These are phyloP conservation scores for Polypterus senegalus DNA, from an alignment of 2,113 vertebrate species.

Conservation along the genomic window DNA sequence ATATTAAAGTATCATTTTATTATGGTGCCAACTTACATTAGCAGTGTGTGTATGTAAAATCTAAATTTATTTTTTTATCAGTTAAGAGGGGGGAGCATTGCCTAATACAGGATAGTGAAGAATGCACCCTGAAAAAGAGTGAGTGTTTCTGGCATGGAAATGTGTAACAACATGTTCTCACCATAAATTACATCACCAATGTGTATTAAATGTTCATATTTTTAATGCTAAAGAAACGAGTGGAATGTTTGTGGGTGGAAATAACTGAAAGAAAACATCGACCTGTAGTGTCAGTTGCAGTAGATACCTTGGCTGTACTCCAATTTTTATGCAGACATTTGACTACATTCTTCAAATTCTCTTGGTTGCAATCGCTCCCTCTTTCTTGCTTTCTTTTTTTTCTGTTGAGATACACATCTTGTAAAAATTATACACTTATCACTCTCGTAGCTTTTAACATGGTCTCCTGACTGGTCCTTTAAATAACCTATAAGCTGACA, in stretches of 20 bases:
- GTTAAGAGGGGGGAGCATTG: too few species aligned
- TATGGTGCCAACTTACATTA: too few species aligned
- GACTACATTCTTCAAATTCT: constrained; percentile 41
- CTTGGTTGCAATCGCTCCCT: too few species aligned
- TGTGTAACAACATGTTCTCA: constrained; percentile 9
- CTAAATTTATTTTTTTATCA: too few species aligned
- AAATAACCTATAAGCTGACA: constrained; percentile 32
- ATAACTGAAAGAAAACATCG: constrained; percentile 26
- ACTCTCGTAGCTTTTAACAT: constrained; percentile 29
- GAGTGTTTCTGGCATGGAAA: background rate
- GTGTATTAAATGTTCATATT: constrained; percentile 5
- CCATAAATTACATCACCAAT: constrained; percentile 17
- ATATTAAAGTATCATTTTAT: too few species aligned
- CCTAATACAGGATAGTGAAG: too few species aligned
- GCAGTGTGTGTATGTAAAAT: too few species aligned
- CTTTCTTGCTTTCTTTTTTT: constrained; percentile 10
- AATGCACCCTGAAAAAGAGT: too few species aligned
- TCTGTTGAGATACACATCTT: constrained; percentile 22
- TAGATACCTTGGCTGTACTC: constrained; percentile 23
- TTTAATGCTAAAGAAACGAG: constrained; percentile 15
- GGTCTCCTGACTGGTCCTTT: constrained; percentile 31
- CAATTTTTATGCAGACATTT: constrained; percentile 38
- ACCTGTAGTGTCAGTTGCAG: constrained; percentile 13
- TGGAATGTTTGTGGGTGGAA: constrained; percentile 24
- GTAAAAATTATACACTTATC: constrained; percentile 27